Percentiles rank a stretch among this genome's conserved stretches.
These are phyloP conservation scores for Aleadryas rufinucha DNA, from an alignment of 2,113 vertebrate genomes.

Conservation along the genomic window DNA sequence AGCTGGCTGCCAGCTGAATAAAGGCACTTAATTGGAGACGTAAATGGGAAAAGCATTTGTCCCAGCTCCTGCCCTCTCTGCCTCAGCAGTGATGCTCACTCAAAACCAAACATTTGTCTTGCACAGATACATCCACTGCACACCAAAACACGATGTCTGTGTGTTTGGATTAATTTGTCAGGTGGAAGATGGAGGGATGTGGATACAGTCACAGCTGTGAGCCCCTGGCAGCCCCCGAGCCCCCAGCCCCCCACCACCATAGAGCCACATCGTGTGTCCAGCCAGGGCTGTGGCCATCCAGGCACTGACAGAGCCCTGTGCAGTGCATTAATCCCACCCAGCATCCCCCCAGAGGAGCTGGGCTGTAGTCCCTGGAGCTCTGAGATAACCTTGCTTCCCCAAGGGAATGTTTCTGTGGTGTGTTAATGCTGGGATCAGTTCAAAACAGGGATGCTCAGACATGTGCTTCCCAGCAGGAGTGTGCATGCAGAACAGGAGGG, in stretches of 20 bases:
- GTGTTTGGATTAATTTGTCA: neutral
- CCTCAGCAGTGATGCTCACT: neutral
- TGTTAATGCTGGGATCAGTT: neutral
- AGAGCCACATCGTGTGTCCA: neutral
- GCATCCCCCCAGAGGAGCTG: neutral
- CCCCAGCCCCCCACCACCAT: neutral
- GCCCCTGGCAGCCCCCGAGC: rapidly evolving
- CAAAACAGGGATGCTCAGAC: neutral
- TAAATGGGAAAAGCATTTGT: neutral
- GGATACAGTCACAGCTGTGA: rapidly evolving
- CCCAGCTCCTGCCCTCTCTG: neutral
- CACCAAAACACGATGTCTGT: neutral
- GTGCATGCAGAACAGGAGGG: neutral
- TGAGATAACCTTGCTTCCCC: neutral
- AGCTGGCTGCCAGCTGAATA: neutral
- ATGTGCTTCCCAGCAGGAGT: rapidly evolving
- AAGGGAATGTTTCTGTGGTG: neutral
- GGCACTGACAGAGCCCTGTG: neutral
- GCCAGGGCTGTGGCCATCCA: neutral
- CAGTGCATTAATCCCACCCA: rapidly evolving
- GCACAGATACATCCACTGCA: neutral
- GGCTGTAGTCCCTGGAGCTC: neutral
- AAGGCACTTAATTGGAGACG: neutral
- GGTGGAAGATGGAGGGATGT: neutral
- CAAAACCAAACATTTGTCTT: neutral